A percentile compares a stretch with the other conserved stretches of the same genome.
Evolutionary conservation across 2,888 invertebrate genomes (phyloP).

Genomic region (Drosophila barbarae): DNA sequence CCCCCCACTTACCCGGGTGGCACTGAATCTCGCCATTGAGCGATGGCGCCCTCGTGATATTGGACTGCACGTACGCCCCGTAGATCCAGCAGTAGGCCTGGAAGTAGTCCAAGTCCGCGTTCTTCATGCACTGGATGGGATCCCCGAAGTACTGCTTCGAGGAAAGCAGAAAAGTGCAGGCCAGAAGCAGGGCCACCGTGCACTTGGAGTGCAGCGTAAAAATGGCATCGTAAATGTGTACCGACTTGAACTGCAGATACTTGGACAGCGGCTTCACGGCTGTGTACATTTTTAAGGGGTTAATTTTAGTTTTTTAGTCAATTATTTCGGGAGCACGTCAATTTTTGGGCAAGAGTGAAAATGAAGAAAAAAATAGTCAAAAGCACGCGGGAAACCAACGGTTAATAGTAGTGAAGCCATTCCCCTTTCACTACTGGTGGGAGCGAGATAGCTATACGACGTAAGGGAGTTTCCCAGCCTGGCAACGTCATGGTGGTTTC

Average conservation of each 20-base stretch:
- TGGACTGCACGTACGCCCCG: conserved; percentile 83
- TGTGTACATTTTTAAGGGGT: conserved; percentile 81
- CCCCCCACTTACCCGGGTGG: conserved; percentile 2
- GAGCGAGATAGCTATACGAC: not conserved
- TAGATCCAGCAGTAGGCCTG: conserved; percentile 90
- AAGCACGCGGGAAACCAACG: conserved; percentile 66
- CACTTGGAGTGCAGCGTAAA: conserved; percentile 87
- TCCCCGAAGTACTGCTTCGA: conserved; percentile 92
- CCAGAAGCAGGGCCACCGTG: conserved; percentile 86
- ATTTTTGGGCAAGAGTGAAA: not conserved
- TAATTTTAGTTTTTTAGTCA: not conserved
- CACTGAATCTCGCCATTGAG: conserved; percentile 10
- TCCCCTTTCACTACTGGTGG: not conserved
- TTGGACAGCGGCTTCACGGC: conserved; percentile 83
- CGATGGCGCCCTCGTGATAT: not conserved
- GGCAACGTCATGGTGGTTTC: no score
- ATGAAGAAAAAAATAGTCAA: not conserved
- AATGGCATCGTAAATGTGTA: conserved; percentile 87
- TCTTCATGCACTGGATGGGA: conserved; percentile 87
- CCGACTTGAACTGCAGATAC: conserved; percentile 83
- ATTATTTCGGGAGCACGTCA: not conserved
- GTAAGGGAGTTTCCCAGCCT: not conserved
- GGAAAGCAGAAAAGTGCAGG: conserved; percentile 87
- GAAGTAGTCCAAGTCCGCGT: conserved; percentile 82
- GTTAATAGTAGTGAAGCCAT: conserved; percentile 29